Conservation (phyloP, 2,113 vertebrate species). For the Hystrix brachyura region DNA sequence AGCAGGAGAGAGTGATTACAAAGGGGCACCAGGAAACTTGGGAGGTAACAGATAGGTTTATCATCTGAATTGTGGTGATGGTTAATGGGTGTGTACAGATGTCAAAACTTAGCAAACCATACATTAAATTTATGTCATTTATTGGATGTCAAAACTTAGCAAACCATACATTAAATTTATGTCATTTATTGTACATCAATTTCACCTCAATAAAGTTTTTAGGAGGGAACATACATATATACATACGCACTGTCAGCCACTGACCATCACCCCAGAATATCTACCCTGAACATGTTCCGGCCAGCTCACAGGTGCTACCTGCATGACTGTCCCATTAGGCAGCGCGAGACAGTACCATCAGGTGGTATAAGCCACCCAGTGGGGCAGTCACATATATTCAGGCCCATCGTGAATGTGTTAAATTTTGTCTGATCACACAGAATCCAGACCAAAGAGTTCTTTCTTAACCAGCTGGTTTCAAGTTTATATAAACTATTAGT, state of each 20-base stretch:
- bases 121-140: too few species aligned
- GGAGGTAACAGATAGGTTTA: not conserved
- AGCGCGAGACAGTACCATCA: too few species aligned
- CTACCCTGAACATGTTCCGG: not conserved
- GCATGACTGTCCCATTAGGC: too few species aligned
- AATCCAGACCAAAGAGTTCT: constrained; percentile 35
- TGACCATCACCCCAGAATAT: constrained; percentile 22
- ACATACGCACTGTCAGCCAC: not conserved
- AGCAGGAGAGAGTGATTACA: not conserved
- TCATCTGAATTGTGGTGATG: constrained; percentile 10
- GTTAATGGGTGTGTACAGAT: not conserved
- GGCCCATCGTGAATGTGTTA: too few species aligned
- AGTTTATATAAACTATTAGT: constrained; percentile 56
- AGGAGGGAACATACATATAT: not conserved
- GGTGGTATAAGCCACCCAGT: too few species aligned
- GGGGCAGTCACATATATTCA: too few species aligned
- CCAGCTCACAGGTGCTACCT: too few species aligned
- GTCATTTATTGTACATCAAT: not conserved
- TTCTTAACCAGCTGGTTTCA: constrained; percentile 33
- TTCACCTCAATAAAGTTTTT: constrained; percentile 50
- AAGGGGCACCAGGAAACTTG: not conserved
- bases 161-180: constrained; percentile 10
- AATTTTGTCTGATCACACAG: not conserved
- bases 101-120: constrained; percentile 45
- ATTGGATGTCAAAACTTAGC: not conserved